Evolutionary conservation across 2,113 vertebrate genomes (phyloP).

Genomic region (Dicrurus megarhynchus): DNA sequence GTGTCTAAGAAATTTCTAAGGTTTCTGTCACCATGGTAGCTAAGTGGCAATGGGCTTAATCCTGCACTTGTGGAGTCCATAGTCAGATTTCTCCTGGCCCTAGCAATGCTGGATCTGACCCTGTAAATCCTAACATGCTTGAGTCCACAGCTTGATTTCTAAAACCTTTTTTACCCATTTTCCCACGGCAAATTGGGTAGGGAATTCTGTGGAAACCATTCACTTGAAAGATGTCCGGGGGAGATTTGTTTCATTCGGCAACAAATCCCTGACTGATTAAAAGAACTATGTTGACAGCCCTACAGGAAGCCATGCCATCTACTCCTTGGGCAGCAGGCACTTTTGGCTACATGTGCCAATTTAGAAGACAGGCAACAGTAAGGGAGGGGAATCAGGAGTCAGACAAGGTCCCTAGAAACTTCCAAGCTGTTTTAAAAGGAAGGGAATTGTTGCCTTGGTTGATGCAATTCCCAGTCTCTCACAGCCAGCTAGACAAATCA

Average conservation of each 20-base stretch:
- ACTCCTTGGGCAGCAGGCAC: background rate
- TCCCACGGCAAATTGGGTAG: constrained; percentile 6
- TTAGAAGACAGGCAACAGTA: background rate
- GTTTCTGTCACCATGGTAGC: constrained; percentile 33
- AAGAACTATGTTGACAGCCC: background rate
- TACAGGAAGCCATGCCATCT: background rate
- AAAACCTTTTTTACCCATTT: background rate
- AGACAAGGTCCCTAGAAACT: constrained; percentile 2
- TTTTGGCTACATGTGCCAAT: background rate
- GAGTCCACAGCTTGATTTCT: background rate
- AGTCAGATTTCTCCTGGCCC: background rate
- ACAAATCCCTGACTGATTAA: constrained; percentile 26
- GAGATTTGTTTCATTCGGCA: constrained; percentile 22
- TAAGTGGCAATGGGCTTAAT: constrained; percentile 1
- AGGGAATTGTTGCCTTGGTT: background rate
- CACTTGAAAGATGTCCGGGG: background rate
- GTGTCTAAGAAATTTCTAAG: background rate
- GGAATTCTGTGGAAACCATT: constrained; percentile 14
- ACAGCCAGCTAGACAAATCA: background rate
- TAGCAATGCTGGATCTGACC: background rate
- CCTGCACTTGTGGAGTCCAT: background rate
- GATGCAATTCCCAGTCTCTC: background rate
- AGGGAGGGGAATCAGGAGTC: background rate
- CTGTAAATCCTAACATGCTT: background rate
- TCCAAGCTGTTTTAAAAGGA: background rate